Evolutionary conservation across 2,113 vertebrate species (phyloP).

Genomic region (Sander vitreus): DNA sequence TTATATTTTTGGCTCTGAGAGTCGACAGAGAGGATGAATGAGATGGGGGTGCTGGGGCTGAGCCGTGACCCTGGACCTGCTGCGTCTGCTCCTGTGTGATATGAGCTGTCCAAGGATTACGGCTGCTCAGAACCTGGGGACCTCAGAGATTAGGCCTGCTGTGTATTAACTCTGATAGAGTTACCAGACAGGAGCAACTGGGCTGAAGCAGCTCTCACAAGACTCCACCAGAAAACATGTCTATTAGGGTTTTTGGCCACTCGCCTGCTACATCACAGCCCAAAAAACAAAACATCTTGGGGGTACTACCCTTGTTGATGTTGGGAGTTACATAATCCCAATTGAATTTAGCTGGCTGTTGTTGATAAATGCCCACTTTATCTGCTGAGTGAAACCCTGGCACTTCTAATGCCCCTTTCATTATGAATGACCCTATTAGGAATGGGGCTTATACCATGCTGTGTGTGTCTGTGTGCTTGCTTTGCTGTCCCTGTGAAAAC

Average conservation of each 20-base stretch:
- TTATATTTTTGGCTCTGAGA: conserved; percentile 27
- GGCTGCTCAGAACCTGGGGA: conserved; percentile 22
- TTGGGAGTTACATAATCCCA: conserved; percentile 45
- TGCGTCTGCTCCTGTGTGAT: conserved; percentile 60
- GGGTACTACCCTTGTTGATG: conserved; percentile 25
- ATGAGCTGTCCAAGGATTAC: conserved; percentile 55
- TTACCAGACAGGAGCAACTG: conserved; percentile 44
- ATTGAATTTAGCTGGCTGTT: conserved; percentile 43
- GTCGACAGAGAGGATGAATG: conserved; percentile 23
- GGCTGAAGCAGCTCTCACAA: conserved; percentile 3
- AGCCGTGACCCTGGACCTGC: conserved; percentile 49
- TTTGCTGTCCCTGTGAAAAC: conserved; percentile 29
- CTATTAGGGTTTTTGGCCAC: conserved; percentile 7
- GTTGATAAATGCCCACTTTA: conserved; percentile 53
- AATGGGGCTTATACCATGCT: conserved; percentile 35
- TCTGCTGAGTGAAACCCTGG: conserved; percentile 45
- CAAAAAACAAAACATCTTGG: conserved; percentile 42
- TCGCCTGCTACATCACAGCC: conserved; percentile 35
- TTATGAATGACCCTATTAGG: conserved; percentile 58
- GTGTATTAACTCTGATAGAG: conserved; percentile 56
- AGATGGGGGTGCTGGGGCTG: conserved; percentile 7
- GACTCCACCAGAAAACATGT: conserved; percentile 17
- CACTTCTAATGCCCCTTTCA: conserved; percentile 44
- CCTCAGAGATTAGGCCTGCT: conserved; percentile 45
- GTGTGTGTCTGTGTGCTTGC: conserved; percentile 15